Evolutionary conservation across 2,797 vertebrate genomes (phyloP).

Genomic region (Synanceia verrucosa): DNA sequence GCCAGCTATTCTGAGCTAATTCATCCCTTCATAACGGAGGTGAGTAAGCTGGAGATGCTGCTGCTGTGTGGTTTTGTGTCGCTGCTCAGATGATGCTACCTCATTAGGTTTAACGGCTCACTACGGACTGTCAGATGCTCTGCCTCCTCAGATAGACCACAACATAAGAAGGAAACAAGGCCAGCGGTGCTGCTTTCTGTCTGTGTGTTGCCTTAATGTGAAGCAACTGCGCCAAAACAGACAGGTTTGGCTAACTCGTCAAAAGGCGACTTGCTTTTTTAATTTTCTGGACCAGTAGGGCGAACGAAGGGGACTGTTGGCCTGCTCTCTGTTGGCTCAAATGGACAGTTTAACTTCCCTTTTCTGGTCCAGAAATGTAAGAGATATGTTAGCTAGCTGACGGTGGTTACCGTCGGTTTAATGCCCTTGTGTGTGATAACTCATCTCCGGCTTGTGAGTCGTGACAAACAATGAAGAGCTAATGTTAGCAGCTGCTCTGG

Average conservation of each 20-base stretch:
- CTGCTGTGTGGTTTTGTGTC: not conserved
- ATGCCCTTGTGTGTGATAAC: not conserved
- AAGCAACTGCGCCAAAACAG: slow-evolving; percentile 4
- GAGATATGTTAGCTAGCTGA: not conserved
- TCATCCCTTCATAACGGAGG: slow-evolving; percentile 23
- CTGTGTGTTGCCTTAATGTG: rapidly evolving
- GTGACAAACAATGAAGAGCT: slow-evolving; percentile 39
- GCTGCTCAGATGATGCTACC: slow-evolving; percentile 13
- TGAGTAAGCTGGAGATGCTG: slow-evolving; percentile 46
- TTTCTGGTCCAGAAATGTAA: no score
- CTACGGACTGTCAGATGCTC: no score
- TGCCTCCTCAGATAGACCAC: not conserved
- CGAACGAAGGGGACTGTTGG: not conserved
- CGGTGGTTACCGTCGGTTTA: not conserved
- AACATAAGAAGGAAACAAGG: rapidly evolving
- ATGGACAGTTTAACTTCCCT: not conserved
- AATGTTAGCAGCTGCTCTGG: slow-evolving; percentile 8
- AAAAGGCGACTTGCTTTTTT: slow-evolving; percentile 2
- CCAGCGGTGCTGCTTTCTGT: rapidly evolving
- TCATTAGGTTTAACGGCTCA: not conserved
- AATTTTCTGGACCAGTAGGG: not conserved
- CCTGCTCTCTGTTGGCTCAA: not conserved
- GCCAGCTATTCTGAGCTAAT: slow-evolving; percentile 13
- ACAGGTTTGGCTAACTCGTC: not conserved
- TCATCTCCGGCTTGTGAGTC: slow-evolving; percentile 7